Base-by-base conservation (phyloP, 2,888 invertebrate species). In the Keiferia lycopersicella region DNA sequence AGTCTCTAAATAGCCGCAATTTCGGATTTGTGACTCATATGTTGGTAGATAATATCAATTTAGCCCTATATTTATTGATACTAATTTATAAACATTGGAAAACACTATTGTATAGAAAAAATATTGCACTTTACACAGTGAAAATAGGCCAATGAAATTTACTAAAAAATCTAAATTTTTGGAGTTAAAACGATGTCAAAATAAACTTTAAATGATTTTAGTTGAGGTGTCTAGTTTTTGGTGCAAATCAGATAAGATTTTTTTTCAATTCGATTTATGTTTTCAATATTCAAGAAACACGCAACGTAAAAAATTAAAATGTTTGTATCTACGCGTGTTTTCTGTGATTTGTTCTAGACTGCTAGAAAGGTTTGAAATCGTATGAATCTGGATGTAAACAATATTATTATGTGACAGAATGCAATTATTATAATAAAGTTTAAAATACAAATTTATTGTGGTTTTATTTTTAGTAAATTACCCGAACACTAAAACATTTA, bases 331-430 rank as follows among this genome's bases (percentile, higher is more conserved):
- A 39, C 69, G 72, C 73, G 76, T 80, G 80, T 80, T 71, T 74
- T 79, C 78, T 82, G 81, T 82, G 81, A 81, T 84, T 79, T 79
- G 73, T 79, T 80, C 79, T 85, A 80, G 81, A 80, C 77, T 83
- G 81, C 80, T 82, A 82, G 80, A 75, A 76, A 75, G 80, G 79
- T 83, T 79, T 80, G 74, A 79, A 78, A 77, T 82, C 77, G 77
- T 83, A 84, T 83, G 84, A 84, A 82, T 85, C 83, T 85, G 84
- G 84, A 80, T 86, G 84, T 85, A 81, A 34, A 83, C 83, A 81
- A 82, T 82, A 86, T 83, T 85, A 84, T 82, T 80, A 85, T 85
- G 84, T 86, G 87, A 86, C 84, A 82, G 80, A 87, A 86, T 86
- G 83, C 84, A 87, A 87, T 84, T 88, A 88, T 84, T 85, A 85